A percentile compares a stretch with the other conserved stretches of the same genome.
phyloP scores from a whole-genome alignment of 2,888 invertebrate genomes.

The Macropis europaea region DNA sequence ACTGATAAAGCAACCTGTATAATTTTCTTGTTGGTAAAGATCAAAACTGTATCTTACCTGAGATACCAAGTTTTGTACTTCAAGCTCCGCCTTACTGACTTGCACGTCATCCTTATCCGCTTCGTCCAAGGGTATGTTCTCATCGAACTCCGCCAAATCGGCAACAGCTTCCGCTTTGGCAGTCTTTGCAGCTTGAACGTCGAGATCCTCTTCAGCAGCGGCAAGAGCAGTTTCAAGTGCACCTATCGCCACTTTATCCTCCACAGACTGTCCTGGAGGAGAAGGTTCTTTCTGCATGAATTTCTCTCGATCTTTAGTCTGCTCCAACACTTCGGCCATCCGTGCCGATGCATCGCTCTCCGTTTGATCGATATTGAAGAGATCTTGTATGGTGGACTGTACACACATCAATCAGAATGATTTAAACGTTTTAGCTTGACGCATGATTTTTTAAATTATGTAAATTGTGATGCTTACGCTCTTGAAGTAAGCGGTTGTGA shows the following conservation, averaged over 20 bases:
- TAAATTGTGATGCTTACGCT: slow-evolving; percentile 81
- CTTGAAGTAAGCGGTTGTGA: slow-evolving; percentile 98
- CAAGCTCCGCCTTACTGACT: slow-evolving; percentile 87
- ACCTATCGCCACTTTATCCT: slow-evolving; percentile 84
- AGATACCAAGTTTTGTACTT: slow-evolving; percentile 86
- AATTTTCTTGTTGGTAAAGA: neutral
- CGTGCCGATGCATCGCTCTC: slow-evolving; percentile 83
- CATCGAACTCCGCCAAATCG: slow-evolving; percentile 97
- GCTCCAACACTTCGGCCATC: slow-evolving; percentile 83
- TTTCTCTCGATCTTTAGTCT: slow-evolving; percentile 79
- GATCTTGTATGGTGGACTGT: slow-evolving; percentile 94
- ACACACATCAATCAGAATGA: slow-evolving; percentile 28
- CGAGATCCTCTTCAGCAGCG: slow-evolving; percentile 96
- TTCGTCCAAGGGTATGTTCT: slow-evolving; percentile 93
- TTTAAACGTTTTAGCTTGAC: neutral
- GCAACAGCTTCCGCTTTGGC: slow-evolving; percentile 94
- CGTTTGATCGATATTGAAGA: slow-evolving; percentile 89
- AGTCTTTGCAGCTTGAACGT: slow-evolving; percentile 93
- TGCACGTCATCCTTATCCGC: slow-evolving; percentile 81
- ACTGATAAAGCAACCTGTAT: too few relatives aligned
- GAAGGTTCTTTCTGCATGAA: slow-evolving; percentile 73
- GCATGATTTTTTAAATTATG: neutral
- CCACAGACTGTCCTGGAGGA: slow-evolving; percentile 64
- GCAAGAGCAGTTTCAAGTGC: slow-evolving; percentile 91
- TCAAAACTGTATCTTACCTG: slow-evolving; percentile 82